phyloP scores from a whole-genome alignment of 2,797 vertebrate genomes.

The Tinamus major region DNA sequence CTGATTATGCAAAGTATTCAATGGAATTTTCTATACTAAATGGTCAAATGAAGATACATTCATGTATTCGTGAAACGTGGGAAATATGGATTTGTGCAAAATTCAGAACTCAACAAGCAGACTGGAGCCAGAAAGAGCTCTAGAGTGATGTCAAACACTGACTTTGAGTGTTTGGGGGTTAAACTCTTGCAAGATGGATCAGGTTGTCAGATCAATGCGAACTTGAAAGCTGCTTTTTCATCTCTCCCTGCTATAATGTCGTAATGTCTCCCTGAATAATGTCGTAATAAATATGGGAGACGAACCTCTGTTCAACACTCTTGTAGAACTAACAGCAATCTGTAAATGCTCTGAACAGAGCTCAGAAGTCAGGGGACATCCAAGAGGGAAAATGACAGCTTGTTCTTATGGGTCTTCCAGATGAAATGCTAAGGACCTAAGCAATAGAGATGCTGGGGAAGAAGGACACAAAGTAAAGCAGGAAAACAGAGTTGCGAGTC shows the following conservation, averaged over 20 bases:
- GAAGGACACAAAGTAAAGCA: neutral
- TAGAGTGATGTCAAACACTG: neutral
- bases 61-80: neutral
- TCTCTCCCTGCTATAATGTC: neutral
- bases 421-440: neutral
- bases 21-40: neutral
- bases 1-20: neutral
- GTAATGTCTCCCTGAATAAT: neutral
- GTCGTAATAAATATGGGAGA: neutral
- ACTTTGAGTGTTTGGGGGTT: fast-evolving
- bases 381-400: neutral
- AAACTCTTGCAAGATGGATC: neutral
- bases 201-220: neutral
- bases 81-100: neutral
- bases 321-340: neutral
- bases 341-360: neutral
- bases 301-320: neutral
- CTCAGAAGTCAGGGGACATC: neutral
- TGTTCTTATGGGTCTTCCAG: neutral
- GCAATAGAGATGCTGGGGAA: neutral
- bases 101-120: neutral
- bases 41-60: neutral
- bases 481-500: neutral
- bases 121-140: neutral
- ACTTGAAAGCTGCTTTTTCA: neutral